Evolutionary conservation across 2,888 invertebrate species (phyloP).

Genomic region (Dyspetes luteomarginatus): DNA sequence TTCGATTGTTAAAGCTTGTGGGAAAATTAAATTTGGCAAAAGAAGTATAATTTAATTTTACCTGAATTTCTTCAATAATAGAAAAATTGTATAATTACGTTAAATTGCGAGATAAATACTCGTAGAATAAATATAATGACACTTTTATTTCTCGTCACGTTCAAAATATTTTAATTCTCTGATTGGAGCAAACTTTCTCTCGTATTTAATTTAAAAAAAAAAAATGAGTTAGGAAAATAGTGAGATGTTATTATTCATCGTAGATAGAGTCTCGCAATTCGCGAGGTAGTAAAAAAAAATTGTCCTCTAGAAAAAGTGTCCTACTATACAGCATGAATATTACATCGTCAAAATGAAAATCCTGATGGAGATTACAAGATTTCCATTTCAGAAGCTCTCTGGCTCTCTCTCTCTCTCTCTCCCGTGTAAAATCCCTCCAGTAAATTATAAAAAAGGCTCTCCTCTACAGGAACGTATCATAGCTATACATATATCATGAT

Average conservation of each 20-base stretch:
- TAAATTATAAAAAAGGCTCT: conserved; percentile 16
- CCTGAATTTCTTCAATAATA: not conserved
- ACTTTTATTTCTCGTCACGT: conserved; percentile 36
- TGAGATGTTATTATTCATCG: conserved; percentile 4
- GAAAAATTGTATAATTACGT: not conserved
- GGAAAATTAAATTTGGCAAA: not conserved
- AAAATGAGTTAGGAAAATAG: conserved; percentile 13
- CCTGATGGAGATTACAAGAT: conserved; percentile 23
- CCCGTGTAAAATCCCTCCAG: conserved; percentile 27
- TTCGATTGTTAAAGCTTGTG: too few relatives aligned
- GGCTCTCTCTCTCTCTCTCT: not conserved
- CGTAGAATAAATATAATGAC: not conserved
- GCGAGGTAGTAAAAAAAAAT: not conserved
- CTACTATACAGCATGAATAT: conserved; percentile 22
- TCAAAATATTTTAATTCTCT: not conserved
- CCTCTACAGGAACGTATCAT: not conserved
- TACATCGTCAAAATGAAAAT: conserved; percentile 48
- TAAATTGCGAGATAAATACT: not conserved
- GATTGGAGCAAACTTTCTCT: not conserved
- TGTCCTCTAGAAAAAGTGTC: not conserved
- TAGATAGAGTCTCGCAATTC: conserved; percentile 11
- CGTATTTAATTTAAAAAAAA: conserved; percentile 6
- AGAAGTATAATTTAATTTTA: not conserved
- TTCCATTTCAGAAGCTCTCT: conserved; percentile 17
- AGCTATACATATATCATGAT: conserved; percentile 4